A percentile compares a stretch with the other conserved stretches of the same genome.
Conservation (phyloP, 23 tunicate species). For the Clavelina lepadiformis region DNA sequence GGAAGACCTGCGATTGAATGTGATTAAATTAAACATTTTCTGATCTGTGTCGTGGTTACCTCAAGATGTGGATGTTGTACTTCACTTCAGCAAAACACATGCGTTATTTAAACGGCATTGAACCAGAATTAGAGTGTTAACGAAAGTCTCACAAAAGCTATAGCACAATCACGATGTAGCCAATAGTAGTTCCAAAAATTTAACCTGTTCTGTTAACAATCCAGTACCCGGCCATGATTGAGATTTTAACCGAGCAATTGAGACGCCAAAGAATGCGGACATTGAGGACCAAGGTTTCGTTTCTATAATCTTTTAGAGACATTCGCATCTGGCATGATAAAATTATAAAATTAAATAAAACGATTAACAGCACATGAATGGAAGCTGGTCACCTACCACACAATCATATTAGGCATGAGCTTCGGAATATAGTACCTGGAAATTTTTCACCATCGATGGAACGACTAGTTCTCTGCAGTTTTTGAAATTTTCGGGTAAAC, state of each 20-base stretch:
- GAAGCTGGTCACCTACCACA: neutral
- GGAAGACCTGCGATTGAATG: no score
- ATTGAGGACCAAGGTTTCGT: constrained; percentile 62
- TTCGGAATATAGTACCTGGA: constrained; percentile 37
- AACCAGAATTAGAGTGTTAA: no score
- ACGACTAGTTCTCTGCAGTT: constrained; percentile 71
- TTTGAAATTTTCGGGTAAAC: constrained; percentile 67
- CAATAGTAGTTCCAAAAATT: no score
- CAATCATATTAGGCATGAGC: neutral
- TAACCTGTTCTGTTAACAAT: constrained; percentile 94
- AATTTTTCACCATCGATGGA: constrained; percentile 46
- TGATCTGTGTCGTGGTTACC: no score
- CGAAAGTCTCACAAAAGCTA: no score
- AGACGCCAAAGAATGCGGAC: constrained; percentile 81
- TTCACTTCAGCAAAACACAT: no score
- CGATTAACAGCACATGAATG: no score
- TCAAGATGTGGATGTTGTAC: no score
- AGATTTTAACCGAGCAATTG: constrained; percentile 74
- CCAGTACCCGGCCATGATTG: constrained; percentile 97
- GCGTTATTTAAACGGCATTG: no score
- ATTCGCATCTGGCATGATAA: constrained; percentile 90
- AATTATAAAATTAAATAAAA: no score
- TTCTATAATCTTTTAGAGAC: constrained; percentile 54
- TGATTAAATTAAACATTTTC: no score
- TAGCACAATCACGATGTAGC: no score